A percentile compares a stretch with the other conserved stretches of the same genome.
Conservation (phyloP, 2,888 invertebrate genomes). For the Clepsis dumicolana region DNA sequence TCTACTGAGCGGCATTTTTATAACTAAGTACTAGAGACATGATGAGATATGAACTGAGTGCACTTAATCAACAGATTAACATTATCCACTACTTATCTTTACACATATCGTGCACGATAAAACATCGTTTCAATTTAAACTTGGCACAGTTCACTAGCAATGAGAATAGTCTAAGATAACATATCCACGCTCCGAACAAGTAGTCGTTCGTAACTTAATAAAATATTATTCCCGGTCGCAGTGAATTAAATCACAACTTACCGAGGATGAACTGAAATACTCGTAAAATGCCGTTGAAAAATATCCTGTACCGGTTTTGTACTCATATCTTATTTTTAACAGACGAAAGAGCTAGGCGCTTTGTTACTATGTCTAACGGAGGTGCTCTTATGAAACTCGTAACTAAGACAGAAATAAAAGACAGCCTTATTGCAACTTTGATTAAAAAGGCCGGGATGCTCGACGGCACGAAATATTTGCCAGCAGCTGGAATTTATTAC, state of each 20-base stretch:
- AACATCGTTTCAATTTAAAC: conserved; percentile 39
- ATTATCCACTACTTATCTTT: too few relatives aligned
- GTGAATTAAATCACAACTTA: conserved; percentile 44
- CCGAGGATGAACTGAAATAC: conserved; percentile 29
- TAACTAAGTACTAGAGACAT: too few relatives aligned
- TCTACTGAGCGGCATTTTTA: too few relatives aligned
- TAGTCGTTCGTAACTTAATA: conserved; percentile 35
- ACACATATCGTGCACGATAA: conserved; percentile 13
- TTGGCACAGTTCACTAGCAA: conserved; percentile 36
- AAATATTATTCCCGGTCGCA: conserved; percentile 35
- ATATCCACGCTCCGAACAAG: conserved; percentile 27
- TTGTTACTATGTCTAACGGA: conserved; percentile 61
- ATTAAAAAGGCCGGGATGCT: conserved; percentile 61
- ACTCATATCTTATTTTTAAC: conserved; percentile 56
- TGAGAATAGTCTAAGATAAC: conserved; percentile 32
- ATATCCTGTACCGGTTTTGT: conserved; percentile 43
- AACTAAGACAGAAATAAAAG: conserved; percentile 61
- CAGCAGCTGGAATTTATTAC: conserved; percentile 56
- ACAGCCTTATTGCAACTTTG: conserved; percentile 64
- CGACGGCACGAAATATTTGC: conserved; percentile 53
- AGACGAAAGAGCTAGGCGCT: conserved; percentile 57
- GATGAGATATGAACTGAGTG: too few relatives aligned
- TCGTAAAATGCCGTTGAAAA: conserved; percentile 34
- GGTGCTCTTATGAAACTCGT: conserved; percentile 62
- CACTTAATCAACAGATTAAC: too few relatives aligned